Conservation (phyloP, 2,888 invertebrate genomes). For the Thecocarcelia acutangulata region DNA sequence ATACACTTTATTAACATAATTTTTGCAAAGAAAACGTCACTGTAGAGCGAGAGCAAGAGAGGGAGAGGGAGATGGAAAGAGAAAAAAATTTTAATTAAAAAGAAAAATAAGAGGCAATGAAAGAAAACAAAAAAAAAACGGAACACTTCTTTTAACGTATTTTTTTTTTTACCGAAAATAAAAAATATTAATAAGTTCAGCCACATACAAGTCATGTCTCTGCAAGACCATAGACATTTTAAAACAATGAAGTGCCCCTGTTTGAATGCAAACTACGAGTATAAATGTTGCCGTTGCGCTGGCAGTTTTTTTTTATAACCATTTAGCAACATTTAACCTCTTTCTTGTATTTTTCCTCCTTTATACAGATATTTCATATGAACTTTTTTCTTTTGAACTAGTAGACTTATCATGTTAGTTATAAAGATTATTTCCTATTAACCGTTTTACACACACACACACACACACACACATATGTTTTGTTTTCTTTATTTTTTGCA, state of each 20-base stretch:
- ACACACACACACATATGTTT: no score
- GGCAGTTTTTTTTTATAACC: constrained; percentile 25
- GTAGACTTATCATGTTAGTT: constrained; percentile 23
- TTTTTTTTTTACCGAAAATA: no score
- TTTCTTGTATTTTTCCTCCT: constrained; percentile 37
- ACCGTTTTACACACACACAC: constrained; percentile 34
- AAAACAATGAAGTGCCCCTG: constrained; percentile 28
- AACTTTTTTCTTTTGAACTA: constrained; percentile 13
- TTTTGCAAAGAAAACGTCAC: constrained; percentile 33
- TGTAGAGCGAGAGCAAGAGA: neutral
- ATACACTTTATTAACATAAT: constrained; percentile 60
- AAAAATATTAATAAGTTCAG: constrained; percentile 31
- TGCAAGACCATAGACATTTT: constrained; percentile 18
- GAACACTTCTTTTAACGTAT: no score
- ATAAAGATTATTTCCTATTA: constrained; percentile 41
- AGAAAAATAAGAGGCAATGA: constrained; percentile 41
- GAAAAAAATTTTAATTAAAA: constrained; percentile 46
- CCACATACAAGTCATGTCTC: constrained; percentile 3
- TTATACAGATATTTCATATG: neutral
- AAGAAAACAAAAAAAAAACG: constrained; percentile 9
- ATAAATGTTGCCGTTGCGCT: constrained; percentile 14
- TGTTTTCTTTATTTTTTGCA: constrained; percentile 1
- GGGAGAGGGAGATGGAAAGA: no score
- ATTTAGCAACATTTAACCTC: constrained; percentile 67
- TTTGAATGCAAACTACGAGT: constrained; percentile 7